Percentiles rank a stretch among this genome's conserved stretches.
Evolutionary conservation across 1,140 invertebrate species (phyloP).

Genomic region (Hyphantria cunea): DNA sequence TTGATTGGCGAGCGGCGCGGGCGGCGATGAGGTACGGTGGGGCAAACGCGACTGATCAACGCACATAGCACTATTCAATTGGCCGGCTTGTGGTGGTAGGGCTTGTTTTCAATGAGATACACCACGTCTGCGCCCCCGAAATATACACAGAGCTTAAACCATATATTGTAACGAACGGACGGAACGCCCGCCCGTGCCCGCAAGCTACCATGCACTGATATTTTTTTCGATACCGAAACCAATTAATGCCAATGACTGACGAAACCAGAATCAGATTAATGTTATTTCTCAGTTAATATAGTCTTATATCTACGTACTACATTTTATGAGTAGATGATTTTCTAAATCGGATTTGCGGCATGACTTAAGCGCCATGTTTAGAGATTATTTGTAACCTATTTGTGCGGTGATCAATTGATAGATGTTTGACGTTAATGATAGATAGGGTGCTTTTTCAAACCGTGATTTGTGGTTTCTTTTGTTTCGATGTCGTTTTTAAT

Average conservation of each 20-base stretch:
- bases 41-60: conserved; percentile 59
- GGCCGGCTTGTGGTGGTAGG: conserved; percentile 41
- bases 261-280: conserved; percentile 61
- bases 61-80: conserved; percentile 66
- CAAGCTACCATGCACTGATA: conserved; percentile 58
- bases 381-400: conserved; percentile 5
- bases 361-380: neutral
- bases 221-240: conserved; percentile 55
- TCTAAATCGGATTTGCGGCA: conserved; percentile 9
- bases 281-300: conserved; percentile 51
- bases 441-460: neutral
- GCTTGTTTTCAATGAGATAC: conserved; percentile 27
- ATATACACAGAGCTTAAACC: conserved; percentile 54
- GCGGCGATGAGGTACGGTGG: conserved; percentile 42
- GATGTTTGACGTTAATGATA: conserved; percentile 10
- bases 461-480: too few relatives aligned
- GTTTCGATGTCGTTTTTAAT: too few relatives aligned
- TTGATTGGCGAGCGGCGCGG: conserved; percentile 52
- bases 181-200: conserved; percentile 45
- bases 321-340: conserved; percentile 30
- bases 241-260: conserved; percentile 70
- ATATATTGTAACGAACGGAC: conserved; percentile 37
- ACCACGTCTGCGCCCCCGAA: conserved; percentile 35
- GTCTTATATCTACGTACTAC: conserved; percentile 37
- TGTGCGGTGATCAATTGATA: conserved; percentile 5